These are phyloP conservation scores for Enoplosus armatus DNA, from an alignment of 2,797 vertebrate species.

Conservation along the genomic window DNA sequence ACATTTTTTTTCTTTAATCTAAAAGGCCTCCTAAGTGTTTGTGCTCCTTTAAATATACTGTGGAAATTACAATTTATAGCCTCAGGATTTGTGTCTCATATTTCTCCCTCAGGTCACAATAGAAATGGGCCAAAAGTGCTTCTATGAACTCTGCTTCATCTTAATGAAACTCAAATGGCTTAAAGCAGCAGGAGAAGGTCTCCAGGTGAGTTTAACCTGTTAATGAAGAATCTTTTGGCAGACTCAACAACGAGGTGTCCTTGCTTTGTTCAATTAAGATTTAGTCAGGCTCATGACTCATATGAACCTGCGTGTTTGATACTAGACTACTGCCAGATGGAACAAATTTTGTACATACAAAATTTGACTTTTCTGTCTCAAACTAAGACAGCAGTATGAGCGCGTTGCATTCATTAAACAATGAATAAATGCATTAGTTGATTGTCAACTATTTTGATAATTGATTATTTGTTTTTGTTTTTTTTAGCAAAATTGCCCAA, in stretches of 20 bases:
- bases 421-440: not conserved
- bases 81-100: conserved; percentile 59
- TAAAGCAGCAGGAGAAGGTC: conserved; percentile 33
- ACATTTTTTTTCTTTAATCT: conserved; percentile 55
- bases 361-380: not conserved
- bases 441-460: not conserved
- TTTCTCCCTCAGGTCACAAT: conserved; percentile 62
- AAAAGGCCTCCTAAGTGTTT: conserved; percentile 51
- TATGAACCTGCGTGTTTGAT: not conserved
- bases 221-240: conserved; percentile 30
- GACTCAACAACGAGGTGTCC: conserved; percentile 16
- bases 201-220: conserved; percentile 58
- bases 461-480: not conserved
- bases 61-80: conserved; percentile 67
- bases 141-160: conserved; percentile 50
- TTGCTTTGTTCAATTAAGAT: conserved; percentile 21
- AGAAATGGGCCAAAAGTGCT: conserved; percentile 57
- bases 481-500: not conserved
- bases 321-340: not conserved
- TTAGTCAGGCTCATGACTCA: conserved; percentile 1
- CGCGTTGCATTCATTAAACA: not conserved
- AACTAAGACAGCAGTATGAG: not conserved
- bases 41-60: conserved; percentile 53
- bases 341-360: not conserved
- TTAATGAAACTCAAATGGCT: conserved; percentile 61